These are phyloP conservation scores for Drosophila hydei DNA, from an alignment of 1,140 invertebrate genomes.

Conservation along the genomic window DNA sequence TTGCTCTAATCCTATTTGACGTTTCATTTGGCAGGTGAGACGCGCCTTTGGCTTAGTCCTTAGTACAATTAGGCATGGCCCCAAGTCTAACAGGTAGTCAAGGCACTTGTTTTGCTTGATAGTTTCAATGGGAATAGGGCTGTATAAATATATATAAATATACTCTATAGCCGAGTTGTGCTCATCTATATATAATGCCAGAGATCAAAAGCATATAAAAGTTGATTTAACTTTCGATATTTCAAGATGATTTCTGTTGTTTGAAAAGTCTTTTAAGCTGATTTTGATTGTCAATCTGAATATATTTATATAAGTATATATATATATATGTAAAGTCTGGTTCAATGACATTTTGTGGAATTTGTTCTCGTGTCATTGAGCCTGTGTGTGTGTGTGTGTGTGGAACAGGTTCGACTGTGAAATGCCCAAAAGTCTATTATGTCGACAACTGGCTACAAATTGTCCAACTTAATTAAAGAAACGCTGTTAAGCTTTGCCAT, in stretches of 20 bases:
- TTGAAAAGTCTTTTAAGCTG: too few species aligned
- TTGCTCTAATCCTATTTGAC: slow-evolving; percentile 33
- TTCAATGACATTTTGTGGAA: neutral
- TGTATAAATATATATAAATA: too few species aligned
- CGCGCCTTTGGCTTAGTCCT: slow-evolving; percentile 1
- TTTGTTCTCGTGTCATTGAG: slow-evolving; percentile 2
- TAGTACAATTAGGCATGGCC: slow-evolving; percentile 7
- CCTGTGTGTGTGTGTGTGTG: neutral
- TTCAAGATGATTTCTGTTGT: too few species aligned
- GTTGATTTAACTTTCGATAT: too few species aligned
- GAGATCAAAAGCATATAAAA: too few species aligned
- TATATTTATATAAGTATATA: too few species aligned
- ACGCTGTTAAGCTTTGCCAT: slow-evolving; percentile 77
- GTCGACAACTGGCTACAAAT: slow-evolving; percentile 74
- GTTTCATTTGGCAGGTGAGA: slow-evolving; percentile 7
- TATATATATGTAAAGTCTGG: neutral
- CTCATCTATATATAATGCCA: too few species aligned
- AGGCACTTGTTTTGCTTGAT: neutral
- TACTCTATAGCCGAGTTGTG: too few species aligned
- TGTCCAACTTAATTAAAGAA: slow-evolving; percentile 81
- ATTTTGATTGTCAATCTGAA: too few species aligned
- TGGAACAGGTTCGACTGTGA: slow-evolving; percentile 14
- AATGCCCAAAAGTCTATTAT: slow-evolving; percentile 45
- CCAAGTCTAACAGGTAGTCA: neutral
- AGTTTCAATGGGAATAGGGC: too few species aligned